Evolutionary conservation across 2,888 invertebrate genomes (phyloP).

Genomic region (Drosophila gaucha): DNA sequence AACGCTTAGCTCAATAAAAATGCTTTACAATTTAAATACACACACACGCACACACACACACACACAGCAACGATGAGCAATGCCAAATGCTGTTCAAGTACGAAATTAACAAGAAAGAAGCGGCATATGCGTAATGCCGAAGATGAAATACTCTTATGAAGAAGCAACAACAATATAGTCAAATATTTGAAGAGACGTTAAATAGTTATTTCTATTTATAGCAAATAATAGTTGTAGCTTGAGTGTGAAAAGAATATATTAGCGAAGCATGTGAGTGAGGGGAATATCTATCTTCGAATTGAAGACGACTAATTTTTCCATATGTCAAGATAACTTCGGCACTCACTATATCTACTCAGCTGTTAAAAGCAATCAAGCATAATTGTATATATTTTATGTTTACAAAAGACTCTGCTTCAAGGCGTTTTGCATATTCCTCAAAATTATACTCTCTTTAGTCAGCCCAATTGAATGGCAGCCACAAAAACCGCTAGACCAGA

Average conservation of each 20-base stretch:
- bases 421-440: neutral
- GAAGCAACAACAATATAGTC: neutral
- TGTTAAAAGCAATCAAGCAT: neutral
- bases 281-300: constrained; percentile 2
- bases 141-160: constrained; percentile 12
- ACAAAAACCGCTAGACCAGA: constrained; percentile 15
- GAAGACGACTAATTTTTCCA: neutral
- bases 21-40: constrained; percentile 63
- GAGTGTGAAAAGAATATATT: too few species aligned
- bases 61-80: constrained; percentile 23
- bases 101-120: constrained; percentile 35
- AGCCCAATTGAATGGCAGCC: constrained; percentile 15
- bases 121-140: neutral
- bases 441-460: neutral
- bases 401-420: neutral
- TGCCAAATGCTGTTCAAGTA: constrained; percentile 53
- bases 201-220: neutral
- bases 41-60: neutral
- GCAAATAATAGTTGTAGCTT: neutral
- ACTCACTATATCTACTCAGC: neutral
- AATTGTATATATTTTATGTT: too few species aligned
- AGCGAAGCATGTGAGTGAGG: too few species aligned
- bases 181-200: neutral
- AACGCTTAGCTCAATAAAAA: constrained; percentile 77
- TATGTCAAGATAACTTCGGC: too few species aligned